These are phyloP conservation scores for Oligia strigilis DNA, from an alignment of 2,888 invertebrate genomes.

Conservation along the genomic window DNA sequence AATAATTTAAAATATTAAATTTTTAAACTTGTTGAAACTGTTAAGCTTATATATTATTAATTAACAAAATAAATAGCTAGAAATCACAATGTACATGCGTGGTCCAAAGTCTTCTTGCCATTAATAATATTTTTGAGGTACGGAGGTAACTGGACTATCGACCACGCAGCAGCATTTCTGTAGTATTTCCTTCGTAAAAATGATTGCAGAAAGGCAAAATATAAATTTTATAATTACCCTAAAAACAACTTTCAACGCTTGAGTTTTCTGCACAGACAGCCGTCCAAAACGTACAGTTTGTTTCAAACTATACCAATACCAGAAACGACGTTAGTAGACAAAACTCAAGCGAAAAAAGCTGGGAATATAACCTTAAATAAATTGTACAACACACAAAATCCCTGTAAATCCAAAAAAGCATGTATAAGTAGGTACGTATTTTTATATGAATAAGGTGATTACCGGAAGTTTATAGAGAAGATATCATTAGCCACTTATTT, in stretches of 20 bases:
- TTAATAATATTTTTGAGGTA: conserved; percentile 59
- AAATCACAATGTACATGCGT: conserved; percentile 79
- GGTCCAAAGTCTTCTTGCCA: conserved; percentile 65
- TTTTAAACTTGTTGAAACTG: conserved; percentile 70
- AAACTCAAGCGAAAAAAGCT: conserved; percentile 70
- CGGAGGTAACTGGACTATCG: conserved; percentile 64
- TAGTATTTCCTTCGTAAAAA: conserved; percentile 85
- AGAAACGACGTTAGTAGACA: conserved; percentile 33
- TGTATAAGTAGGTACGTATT: conserved; percentile 48
- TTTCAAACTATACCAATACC: conserved; percentile 37
- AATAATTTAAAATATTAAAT: conserved; percentile 52
- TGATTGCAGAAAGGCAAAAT: conserved; percentile 87
- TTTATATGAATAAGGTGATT: conserved; percentile 37
- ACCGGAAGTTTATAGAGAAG: conserved; percentile 42
- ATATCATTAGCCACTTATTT: conserved; percentile 1
- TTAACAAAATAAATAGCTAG: conserved; percentile 86
- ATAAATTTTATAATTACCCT: conserved; percentile 78
- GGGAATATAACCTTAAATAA: conserved; percentile 72
- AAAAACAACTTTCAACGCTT: conserved; percentile 68
- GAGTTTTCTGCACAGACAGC: conserved; percentile 57
- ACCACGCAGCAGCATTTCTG: conserved; percentile 80
- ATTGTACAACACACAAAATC: conserved; percentile 60
- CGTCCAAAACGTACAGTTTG: conserved; percentile 10
- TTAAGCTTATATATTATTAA: conserved; percentile 81
- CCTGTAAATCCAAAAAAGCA: conserved; percentile 29